Evolutionary conservation across 2,797 vertebrate species (phyloP), one percentile per base, ranked within the genome.

Genomic region (Poecilia wingei): DNA sequence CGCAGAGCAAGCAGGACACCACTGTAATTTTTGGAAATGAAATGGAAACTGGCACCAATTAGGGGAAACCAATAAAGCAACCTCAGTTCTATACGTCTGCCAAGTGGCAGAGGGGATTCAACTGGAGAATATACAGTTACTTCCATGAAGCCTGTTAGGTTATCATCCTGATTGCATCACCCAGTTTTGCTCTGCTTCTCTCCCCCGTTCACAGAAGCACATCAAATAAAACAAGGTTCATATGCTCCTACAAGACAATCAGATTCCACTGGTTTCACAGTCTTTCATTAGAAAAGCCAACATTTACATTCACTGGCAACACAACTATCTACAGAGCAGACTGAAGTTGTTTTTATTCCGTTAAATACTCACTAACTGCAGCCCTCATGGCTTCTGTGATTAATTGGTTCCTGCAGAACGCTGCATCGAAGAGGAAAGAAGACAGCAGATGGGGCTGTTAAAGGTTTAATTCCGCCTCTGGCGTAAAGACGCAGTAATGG

Each of bases 1-100:
- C 33, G 59, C 83, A 82, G 75, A 91, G 77, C 39, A 76, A 90
- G 79, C 86, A 90, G 84, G 88, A 82, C 46, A 70, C 89, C 87
- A 59, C 88, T 92, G 93, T 92, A 93, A 92, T 91, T 94, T 95
- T 93, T 93, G 94, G 93, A 93, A 93, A 92, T 91, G 90, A 94
- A 94, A 94, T 95, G 93, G 95, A 95, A 95, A 95, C 94, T 95
- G 94, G 94, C 94, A 95, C 89, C 93, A 94, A 94, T 95, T 95
- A 94, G 87, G 91, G 41, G 87, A 94, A 94, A 95, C 94, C 93
- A 95, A 90, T 93, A 94, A 94, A 94, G 91, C 82, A 92, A 93
- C 93, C 93, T 93, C 93, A 94, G 84, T 86, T 87, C 87, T 84
- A 82, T 79, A 86, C 2, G 72, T 89, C 91, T 93, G 93, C 94